These are phyloP conservation scores for Epinephelus lanceolatus DNA, from an alignment of 2,113 vertebrate genomes.

Conservation along the genomic window DNA sequence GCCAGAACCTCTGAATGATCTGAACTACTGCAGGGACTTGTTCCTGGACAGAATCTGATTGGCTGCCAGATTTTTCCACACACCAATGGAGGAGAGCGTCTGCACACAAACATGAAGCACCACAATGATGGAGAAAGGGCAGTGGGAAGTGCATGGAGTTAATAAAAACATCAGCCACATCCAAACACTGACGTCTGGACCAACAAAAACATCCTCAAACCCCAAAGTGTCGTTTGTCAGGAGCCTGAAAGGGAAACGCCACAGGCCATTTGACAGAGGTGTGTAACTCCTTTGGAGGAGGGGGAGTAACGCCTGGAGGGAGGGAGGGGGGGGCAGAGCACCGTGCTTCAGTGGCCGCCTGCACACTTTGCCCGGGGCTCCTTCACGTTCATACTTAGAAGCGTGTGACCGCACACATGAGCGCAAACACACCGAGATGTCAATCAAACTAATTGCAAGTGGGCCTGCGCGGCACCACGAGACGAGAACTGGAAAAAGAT, in stretches of 20 bases:
- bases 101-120: conserved; percentile 53
- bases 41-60: conserved; percentile 53
- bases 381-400: conserved; percentile 30
- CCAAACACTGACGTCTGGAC: conserved; percentile 10
- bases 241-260: conserved; percentile 35
- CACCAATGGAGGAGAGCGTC: conserved; percentile 42
- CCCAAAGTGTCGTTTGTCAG: conserved; percentile 14
- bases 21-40: conserved; percentile 30
- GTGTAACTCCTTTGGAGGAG: conserved; percentile 1
- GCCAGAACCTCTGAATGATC: conserved; percentile 13
- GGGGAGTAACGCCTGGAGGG: not conserved
- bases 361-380: conserved; percentile 45
- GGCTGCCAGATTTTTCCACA: conserved; percentile 31
- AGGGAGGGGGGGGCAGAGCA: conserved; percentile 8
- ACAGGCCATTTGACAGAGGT: conserved; percentile 34
- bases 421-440: conserved; percentile 25
- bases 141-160: conserved; percentile 41
- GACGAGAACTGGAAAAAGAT: conserved; percentile 57
- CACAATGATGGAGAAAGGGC: conserved; percentile 52
- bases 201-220: conserved; percentile 35
- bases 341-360: conserved; percentile 29
- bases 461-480: conserved; percentile 17
- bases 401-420: not conserved
- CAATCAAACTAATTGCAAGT: conserved; percentile 67
- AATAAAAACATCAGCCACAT: conserved; percentile 5